Evolutionary conservation across 35 echinoderm and acorn worm species (phyloP).

Genomic region (Amphiura filiformis): DNA sequence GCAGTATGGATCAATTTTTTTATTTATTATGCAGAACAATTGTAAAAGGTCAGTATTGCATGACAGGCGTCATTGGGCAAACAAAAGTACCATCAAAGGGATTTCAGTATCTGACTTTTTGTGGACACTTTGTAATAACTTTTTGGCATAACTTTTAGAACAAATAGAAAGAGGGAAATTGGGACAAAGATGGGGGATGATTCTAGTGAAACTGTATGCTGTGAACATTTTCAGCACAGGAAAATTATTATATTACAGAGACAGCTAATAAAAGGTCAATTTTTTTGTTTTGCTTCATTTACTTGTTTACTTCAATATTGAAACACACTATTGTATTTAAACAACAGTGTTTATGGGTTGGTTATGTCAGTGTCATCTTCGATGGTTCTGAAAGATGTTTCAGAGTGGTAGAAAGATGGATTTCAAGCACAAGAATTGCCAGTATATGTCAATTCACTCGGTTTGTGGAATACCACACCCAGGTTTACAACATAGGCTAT

Average conservation of each 20-base stretch:
- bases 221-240: neutral
- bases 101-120: neutral
- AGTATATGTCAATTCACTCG: neutral
- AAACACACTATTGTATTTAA: neutral
- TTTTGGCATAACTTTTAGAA: conserved; percentile 2
- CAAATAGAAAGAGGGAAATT: neutral
- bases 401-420: neutral
- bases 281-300: neutral
- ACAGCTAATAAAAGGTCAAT: neutral
- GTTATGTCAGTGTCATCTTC: neutral
- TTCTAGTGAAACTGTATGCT: neutral
- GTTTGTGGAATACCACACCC: neutral
- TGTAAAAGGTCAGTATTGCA: conserved; percentile 2
- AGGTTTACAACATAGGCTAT: conserved; percentile 5
- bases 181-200: neutral
- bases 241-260: neutral
- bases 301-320: neutral
- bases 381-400: neutral
- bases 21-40: neutral
- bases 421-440: neutral
- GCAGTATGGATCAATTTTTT: no score
- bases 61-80: conserved; percentile 5
- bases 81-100: conserved; percentile 6
- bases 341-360: neutral
- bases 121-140: conserved; percentile 2